Base-by-base conservation (phyloP, 2,113 vertebrate species). In the Dipodomys merriami region DNA sequence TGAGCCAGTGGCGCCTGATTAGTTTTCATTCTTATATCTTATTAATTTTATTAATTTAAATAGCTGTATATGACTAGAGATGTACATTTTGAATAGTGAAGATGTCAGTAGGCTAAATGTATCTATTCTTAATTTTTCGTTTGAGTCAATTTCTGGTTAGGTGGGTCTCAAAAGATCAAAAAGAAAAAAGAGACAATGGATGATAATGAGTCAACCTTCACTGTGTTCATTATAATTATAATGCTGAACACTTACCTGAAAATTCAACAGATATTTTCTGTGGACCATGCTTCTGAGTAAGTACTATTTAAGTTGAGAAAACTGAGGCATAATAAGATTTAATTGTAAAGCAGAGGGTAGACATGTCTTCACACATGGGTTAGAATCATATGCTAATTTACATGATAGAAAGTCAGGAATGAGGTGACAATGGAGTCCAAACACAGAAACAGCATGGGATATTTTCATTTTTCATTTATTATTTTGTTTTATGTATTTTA, bases 21-120 rank as follows among this genome's bases (percentile, higher is more conserved):
- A 65, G 20, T 25, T 65, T 65, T 65, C 25, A 65, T 65, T 65
- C 62, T 62, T 83, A 87, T 65, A 15, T 67, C 27, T 33, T 71
- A 8, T 83, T 67, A 62, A 83, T 72, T 88, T 81, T 90, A 86
- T 83, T 92, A 90, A 44, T 90, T 82, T 72, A 74, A 73, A 81
- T 84, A 33, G 53, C 8, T 64, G 64, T 6, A 57, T 57, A 69
- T 74, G 44, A 1, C 23, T 27, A 67, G 23, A 67, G 65, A 25
- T 25, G 25, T 7, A 20, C 71, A 33, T 57, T 71, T 49, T 84
- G 19, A 44, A 67, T 57, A 60, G 20, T 71, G 33, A 74, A 62
- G 33, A 15, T 91, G 53, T 20, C 72, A 33, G 53, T 64, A 33
- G 77, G 25, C 39, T 91, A 53, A 39, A 87, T 67, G 23, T 44